Percentiles rank a stretch among this genome's conserved stretches.
Evolutionary conservation across 2,888 invertebrate species (phyloP).

Genomic region (Brenthis daphne): DNA sequence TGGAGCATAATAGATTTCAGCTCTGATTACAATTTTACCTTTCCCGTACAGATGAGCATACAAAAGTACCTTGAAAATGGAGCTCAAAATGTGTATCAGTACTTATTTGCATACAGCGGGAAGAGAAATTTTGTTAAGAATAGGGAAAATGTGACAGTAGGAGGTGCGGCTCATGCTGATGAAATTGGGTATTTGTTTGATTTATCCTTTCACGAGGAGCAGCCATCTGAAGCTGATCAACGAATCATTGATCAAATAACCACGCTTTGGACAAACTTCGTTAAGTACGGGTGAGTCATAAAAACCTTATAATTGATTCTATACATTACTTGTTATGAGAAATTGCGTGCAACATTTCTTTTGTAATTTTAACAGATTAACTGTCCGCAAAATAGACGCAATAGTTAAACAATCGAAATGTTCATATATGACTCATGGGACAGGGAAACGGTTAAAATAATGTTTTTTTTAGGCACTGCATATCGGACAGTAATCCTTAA

Average conservation of each 20-base stretch:
- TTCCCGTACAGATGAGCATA: slow-evolving; percentile 49
- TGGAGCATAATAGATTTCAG: slow-evolving; percentile 47
- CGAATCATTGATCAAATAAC: slow-evolving; percentile 51
- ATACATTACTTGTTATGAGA: background rate
- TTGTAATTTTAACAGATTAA: background rate
- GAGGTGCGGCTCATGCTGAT: slow-evolving; percentile 49
- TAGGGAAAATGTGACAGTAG: slow-evolving; percentile 38
- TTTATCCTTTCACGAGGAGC: slow-evolving; percentile 32
- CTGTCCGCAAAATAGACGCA: no score
- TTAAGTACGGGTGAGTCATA: slow-evolving; percentile 42
- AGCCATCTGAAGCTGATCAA: slow-evolving; percentile 47
- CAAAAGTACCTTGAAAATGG: slow-evolving; percentile 49
- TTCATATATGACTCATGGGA: no score
- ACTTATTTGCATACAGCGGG: slow-evolving; percentile 58
- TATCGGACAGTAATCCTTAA: no score
- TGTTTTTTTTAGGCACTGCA: background rate
- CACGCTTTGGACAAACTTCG: slow-evolving; percentile 52
- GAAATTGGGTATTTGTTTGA: slow-evolving; percentile 56
- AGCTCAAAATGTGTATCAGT: slow-evolving; percentile 50
- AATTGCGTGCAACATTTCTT: background rate
- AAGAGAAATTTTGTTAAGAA: slow-evolving; percentile 53
- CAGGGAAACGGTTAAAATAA: background rate
- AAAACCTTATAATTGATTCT: background rate
- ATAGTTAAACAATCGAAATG: no score
- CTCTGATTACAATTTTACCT: slow-evolving; percentile 52